Evolutionary conservation across 2,888 invertebrate genomes (phyloP), one percentile per base, ranked within the genome.

Genomic region (Drosophila kanekoi): DNA sequence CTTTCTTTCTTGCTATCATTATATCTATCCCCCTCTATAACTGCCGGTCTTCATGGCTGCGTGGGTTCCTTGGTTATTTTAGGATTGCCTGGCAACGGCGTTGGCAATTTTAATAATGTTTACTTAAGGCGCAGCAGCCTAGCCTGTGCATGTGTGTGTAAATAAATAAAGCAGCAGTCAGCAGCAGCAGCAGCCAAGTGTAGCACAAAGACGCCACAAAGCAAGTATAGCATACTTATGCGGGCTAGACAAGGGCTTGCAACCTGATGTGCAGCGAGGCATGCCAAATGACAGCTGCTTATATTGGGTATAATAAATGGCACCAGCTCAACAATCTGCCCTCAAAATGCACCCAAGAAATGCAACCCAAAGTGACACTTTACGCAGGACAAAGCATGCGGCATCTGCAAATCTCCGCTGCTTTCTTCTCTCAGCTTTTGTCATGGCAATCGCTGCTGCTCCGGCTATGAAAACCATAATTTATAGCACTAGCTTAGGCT

Each of bases 51-150:
- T 60, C 59, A 16, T 48, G 33, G 41, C 47, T 70, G 51, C 58
- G 63, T 81, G 49, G 35, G 69, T 41, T 65, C 69, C 69, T 85
- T 60, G 77, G 86, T 79, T 84, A 84, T 84, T 84, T 84, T 81
- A 74, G 87, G 77, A 83, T 81, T 83, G 79, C 85, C 77, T 69
- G 71, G 87, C 82, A 79, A 80, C 79, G 74, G 71, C 73, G 84
- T 64, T 77, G 87, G 81, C 77, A 88, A 86, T 86, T 88, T 86
- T 86, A 86, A 86, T 86, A 86, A 88, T 86, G 89, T 86, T 88
- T 86, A 86, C 89, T 88, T 77, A 88, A 88, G 81, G 73, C 89
- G 57, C 65, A 78, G 74, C 74, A 69, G 70, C 65, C 69, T 62
- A 73, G 67, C 58, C 38, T 56, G 43, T 49, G 51, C 43, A 32